phyloP scores from a whole-genome alignment of 2,113 vertebrate genomes.

The Neoarius graeffei region DNA sequence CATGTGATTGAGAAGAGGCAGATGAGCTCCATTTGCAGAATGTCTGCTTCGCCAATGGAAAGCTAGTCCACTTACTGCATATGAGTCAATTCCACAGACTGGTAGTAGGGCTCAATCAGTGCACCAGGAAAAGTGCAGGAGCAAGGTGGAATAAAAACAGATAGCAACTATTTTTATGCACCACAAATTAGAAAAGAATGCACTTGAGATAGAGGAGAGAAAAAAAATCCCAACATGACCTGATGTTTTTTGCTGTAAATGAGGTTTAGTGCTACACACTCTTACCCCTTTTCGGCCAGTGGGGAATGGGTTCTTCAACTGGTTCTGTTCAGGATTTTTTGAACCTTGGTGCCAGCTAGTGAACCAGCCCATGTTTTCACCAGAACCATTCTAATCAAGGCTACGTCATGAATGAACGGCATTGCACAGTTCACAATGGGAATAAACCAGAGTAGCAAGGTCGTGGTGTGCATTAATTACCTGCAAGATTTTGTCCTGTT shows the following conservation, averaged over 20 bases:
- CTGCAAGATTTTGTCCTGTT: too few relatives aligned
- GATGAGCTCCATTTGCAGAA: conserved; percentile 52
- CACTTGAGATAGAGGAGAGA: neutral
- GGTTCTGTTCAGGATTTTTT: too few relatives aligned
- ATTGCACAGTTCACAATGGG: too few relatives aligned
- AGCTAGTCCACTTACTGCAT: conserved; percentile 29
- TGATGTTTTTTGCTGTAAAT: conserved; percentile 13
- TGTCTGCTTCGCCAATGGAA: conserved; percentile 30
- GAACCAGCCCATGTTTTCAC: too few relatives aligned
- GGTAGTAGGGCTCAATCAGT: conserved; percentile 22
- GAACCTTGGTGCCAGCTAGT: too few relatives aligned
- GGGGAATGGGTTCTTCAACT: too few relatives aligned
- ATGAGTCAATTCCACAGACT: conserved; percentile 40
- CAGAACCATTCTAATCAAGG: too few relatives aligned
- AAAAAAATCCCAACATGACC: neutral
- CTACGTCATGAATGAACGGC: too few relatives aligned
- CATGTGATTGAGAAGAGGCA: conserved; percentile 20
- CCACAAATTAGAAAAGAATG: conserved; percentile 32
- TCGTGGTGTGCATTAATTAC: too few relatives aligned
- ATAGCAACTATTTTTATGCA: conserved; percentile 7
- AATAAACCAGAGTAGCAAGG: too few relatives aligned
- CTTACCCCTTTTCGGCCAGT: too few relatives aligned
- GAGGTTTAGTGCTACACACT: neutral
- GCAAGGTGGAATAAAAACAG: conserved; percentile 16
- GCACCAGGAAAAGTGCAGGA: conserved; percentile 24